phyloP scores from a whole-genome alignment of 2,797 vertebrate species.

The Acomys russatus region DNA sequence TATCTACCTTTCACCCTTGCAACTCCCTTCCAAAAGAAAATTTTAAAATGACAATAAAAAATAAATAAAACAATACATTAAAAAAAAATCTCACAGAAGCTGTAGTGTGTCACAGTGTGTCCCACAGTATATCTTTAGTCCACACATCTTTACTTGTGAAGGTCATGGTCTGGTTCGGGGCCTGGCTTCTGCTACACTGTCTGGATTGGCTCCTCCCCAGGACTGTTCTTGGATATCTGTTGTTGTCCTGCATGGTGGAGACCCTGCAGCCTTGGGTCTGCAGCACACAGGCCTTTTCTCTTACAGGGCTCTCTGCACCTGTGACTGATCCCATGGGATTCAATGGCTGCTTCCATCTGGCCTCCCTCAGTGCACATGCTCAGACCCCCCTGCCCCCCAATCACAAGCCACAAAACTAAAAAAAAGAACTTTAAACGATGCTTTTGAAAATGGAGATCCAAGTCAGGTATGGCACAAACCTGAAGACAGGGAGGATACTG shows the following conservation, averaged over 20 bases:
- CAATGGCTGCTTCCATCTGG: not conserved
- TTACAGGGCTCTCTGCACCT: not conserved
- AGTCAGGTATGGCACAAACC: not conserved
- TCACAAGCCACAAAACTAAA: not conserved
- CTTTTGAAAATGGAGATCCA: not conserved
- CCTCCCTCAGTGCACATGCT: not conserved
- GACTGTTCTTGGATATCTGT: not conserved
- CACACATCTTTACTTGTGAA: not conserved
- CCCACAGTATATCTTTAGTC: not conserved
- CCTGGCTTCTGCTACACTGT: not conserved
- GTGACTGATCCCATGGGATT: not conserved
- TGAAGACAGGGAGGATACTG: not conserved
- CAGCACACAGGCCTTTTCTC: not conserved
- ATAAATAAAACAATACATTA: not conserved
- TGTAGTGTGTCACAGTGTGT: not conserved
- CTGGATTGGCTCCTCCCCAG: not conserved
- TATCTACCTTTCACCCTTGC: no score
- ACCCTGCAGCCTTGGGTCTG: not conserved
- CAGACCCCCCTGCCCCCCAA: no score
- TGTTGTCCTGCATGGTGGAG: not conserved
- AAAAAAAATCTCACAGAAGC: not conserved
- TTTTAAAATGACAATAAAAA: not conserved
- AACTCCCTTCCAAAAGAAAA: not conserved
- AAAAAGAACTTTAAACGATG: not conserved
- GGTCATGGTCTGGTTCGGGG: not conserved